Conservation (phyloP, 2,888 invertebrate species). For the Drosophila birchii region DNA sequence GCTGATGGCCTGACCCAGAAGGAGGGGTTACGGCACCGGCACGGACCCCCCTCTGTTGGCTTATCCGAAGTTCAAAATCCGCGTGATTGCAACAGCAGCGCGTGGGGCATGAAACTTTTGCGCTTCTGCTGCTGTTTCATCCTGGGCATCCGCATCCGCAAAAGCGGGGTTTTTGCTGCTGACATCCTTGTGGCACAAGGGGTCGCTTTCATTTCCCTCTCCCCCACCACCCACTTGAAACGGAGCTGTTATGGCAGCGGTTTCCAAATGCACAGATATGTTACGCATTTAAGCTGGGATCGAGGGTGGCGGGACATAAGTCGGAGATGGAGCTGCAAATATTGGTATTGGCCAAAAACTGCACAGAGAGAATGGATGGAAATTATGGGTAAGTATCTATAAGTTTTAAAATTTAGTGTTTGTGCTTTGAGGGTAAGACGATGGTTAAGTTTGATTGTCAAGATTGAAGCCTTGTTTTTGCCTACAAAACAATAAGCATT, state of each 20-base stretch:
- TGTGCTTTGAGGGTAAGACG: background rate
- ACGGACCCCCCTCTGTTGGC: background rate
- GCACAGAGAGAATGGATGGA: background rate
- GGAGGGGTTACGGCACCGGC: background rate
- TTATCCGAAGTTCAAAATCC: constrained; percentile 44
- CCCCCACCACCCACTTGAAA: constrained; percentile 14
- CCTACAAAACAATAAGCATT: no score
- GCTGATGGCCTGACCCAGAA: constrained; percentile 20
- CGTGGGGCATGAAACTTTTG: constrained; percentile 32
- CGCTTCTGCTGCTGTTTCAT: constrained; percentile 7
- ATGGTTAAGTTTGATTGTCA: no score
- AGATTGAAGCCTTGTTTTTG: no score
- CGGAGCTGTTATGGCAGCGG: constrained; percentile 28
- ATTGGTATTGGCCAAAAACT: constrained; percentile 5
- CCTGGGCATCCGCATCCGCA: constrained; percentile 10
- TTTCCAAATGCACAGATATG: constrained; percentile 33
- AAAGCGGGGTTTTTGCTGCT: constrained; percentile 32
- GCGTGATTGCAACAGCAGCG: constrained; percentile 29
- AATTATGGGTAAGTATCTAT: no score
- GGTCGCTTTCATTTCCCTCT: constrained; percentile 39
- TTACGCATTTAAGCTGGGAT: constrained; percentile 1
- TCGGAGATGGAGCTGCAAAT: background rate
- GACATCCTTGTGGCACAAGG: constrained; percentile 24
- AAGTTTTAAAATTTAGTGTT: background rate
- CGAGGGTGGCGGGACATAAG: background rate